phyloP scores from a whole-genome alignment of 2,113 vertebrate genomes.

The Syngnathus scovelli region DNA sequence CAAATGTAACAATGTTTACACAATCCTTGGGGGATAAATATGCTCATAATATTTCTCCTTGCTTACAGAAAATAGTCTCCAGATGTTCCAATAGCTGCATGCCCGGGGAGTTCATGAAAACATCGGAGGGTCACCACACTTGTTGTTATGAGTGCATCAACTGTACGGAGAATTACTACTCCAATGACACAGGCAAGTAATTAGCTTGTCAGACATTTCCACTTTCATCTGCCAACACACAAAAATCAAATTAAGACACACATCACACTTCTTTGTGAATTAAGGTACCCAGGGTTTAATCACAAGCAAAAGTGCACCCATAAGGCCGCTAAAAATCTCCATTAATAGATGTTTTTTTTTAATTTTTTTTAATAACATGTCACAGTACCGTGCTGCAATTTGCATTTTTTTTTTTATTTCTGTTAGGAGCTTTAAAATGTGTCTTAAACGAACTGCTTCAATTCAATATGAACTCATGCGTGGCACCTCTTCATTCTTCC shows the following conservation, averaged over 20 bases:
- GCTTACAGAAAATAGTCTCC: slow-evolving; percentile 71
- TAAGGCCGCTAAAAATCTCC: too few species aligned
- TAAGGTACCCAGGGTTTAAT: background rate
- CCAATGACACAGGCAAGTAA: slow-evolving; percentile 73
- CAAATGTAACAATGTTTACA: too few species aligned
- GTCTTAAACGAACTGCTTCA: background rate
- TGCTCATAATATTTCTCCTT: background rate
- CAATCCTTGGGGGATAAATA: too few species aligned
- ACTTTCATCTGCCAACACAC: background rate
- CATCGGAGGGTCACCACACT: slow-evolving; percentile 76
- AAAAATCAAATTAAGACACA: too few species aligned
- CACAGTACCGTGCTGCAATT: background rate
- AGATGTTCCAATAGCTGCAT: slow-evolving; percentile 79
- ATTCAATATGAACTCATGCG: background rate
- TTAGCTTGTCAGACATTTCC: background rate
- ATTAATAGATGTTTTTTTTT: background rate
- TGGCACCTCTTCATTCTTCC: slow-evolving; percentile 19
- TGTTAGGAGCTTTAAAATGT: background rate
- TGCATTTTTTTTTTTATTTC: background rate
- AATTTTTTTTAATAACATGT: background rate
- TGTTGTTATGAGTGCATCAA: slow-evolving; percentile 84
- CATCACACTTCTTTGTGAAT: background rate
- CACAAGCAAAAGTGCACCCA: background rate
- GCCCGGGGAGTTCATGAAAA: slow-evolving; percentile 82
- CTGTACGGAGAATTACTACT: slow-evolving; percentile 82